A percentile compares a stretch with the other conserved stretches of the same genome.
These are phyloP conservation scores for Craniophora ligustri DNA, from an alignment of 2,888 invertebrate genomes.

Conservation along the genomic window DNA sequence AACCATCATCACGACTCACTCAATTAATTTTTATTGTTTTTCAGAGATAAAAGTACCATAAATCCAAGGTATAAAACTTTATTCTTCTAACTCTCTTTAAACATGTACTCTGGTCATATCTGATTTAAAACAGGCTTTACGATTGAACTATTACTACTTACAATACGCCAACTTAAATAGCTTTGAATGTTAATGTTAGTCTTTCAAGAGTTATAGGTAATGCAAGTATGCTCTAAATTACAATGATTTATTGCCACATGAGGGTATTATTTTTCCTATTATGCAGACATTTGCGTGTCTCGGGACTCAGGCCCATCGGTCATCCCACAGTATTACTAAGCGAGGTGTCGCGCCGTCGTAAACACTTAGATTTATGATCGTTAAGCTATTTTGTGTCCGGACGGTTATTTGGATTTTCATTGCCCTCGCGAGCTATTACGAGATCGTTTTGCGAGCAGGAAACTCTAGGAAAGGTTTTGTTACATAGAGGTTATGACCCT, in stretches of 20 bases:
- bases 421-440: constrained; percentile 48
- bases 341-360: constrained; percentile 63
- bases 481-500: constrained; percentile 39
- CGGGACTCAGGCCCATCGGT: constrained; percentile 20
- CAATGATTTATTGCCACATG: constrained; percentile 61
- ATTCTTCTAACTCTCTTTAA: constrained; percentile 1
- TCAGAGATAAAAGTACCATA: no score
- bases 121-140: constrained; percentile 1
- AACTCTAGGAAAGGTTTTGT: constrained; percentile 40
- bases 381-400: constrained; percentile 64
- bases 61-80: constrained; percentile 7
- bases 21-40: no score
- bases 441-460: constrained; percentile 45
- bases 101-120: background rate
- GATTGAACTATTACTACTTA: constrained; percentile 13
- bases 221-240: constrained; percentile 67
- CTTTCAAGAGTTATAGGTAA: constrained; percentile 42
- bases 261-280: constrained; percentile 60
- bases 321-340: constrained; percentile 58
- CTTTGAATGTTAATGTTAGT: constrained; percentile 20
- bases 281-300: constrained; percentile 53
- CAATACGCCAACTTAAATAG: constrained; percentile 13
- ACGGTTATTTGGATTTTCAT: constrained; percentile 69
- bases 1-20: no score
- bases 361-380: constrained; percentile 73